Base-by-base conservation (phyloP, 2,888 invertebrate species). In the Ptychoptera albimana region DNA sequence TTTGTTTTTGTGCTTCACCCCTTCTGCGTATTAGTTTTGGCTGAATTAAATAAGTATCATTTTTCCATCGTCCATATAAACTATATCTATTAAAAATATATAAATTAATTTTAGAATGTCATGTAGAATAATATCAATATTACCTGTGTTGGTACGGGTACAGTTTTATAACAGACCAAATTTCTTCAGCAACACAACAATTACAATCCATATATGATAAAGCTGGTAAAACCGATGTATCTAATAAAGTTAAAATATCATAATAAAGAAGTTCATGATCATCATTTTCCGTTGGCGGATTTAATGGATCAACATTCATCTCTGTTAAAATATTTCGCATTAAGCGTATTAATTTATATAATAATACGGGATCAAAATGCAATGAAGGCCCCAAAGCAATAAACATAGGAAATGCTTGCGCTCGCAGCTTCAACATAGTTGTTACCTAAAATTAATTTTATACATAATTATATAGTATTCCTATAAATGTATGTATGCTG, bases 21-120 rank as follows among this genome's bases (percentile, higher is more conserved):
- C 85, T 75, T 32, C 86, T 82, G 14, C 84, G 73, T 57, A 93
- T 75, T 43, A 98, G 66, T 36, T 82, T 75, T 0, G 96, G 86
- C 63, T 94, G 88, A 39, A 81, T 69, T 47, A 77, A 72, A 52
- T 81, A 80, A 0, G 83, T 79, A 39, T 93, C 91, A 57, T 91
- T 91, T 64, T 97, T 96, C 98, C 97, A 99, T 43, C 91, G 79
- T 1, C 87, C 84, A 62, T 98, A 98, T 50, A 97, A 69, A 52
- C 88, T 83, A 58, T 85, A 88, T 54, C 82, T 82, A 55, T 23
- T 56, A 51, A 11, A 40, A 43, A 15, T 13, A 16, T 15, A 35
- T 34, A 35, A 32, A 40, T n/a, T 32, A 31, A 23, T 46, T 15
- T 45, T 5, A 46, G 29, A 8, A 6, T 14, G 6, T 42, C 37